Evolutionary conservation across 1,140 invertebrate species (phyloP).

Genomic region (Teleopsis dalmanni): DNA sequence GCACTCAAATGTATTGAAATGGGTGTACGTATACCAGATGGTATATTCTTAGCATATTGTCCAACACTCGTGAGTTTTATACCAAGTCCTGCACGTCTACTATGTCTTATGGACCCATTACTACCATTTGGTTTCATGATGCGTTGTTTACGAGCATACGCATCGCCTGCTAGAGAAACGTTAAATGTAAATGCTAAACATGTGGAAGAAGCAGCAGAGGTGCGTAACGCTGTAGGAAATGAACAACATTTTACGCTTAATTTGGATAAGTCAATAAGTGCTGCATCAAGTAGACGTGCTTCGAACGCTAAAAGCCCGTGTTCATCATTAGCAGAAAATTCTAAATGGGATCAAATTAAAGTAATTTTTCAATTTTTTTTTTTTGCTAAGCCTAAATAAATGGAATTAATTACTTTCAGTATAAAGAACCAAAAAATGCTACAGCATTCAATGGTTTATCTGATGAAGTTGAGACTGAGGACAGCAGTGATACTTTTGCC

Average conservation of each 20-base stretch:
- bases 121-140: conserved; percentile 89
- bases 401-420: no score
- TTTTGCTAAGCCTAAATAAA: no score
- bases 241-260: conserved; percentile 10
- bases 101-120: conserved; percentile 90
- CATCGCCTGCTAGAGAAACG: conserved; percentile 26
- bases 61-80: conserved; percentile 74
- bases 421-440: conserved; percentile 1
- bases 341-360: conserved; percentile 22
- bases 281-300: conserved; percentile 30
- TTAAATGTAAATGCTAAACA: conserved; percentile 31
- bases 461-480: conserved; percentile 19
- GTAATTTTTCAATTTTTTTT: no score
- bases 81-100: conserved; percentile 84
- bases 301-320: conserved; percentile 29
- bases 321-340: conserved; percentile 21
- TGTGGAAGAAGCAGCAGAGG: conserved; percentile 25
- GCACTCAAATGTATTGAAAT: conserved; percentile 69
- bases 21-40: conserved; percentile 73
- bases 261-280: conserved; percentile 16
- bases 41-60: conserved; percentile 81
- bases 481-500: conserved; percentile 39
- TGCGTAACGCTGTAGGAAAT: conserved; percentile 22
- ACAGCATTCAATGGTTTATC: neutral
- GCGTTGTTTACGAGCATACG: conserved; percentile 66